Conservation (phyloP, 2,888 invertebrate species). For the Isoperla grammatica region DNA sequence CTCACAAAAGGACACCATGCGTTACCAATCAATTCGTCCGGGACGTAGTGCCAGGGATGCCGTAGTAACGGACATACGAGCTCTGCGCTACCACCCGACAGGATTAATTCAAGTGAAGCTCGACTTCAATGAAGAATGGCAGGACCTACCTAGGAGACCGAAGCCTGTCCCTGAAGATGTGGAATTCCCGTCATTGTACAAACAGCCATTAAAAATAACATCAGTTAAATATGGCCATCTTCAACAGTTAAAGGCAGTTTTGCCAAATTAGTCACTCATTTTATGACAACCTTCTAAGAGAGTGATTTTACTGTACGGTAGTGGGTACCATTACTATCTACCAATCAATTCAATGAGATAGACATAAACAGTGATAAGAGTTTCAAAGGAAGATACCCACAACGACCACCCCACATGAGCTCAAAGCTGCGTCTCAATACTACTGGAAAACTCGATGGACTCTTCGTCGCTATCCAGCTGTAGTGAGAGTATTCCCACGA, state of each 20-base stretch:
- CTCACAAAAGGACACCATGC: constrained; percentile 10
- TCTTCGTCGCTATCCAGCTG: not conserved
- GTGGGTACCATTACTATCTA: not conserved
- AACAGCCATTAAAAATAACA: constrained; percentile 11
- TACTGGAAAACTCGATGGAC: not conserved
- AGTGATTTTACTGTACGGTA: not conserved
- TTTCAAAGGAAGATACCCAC: no score
- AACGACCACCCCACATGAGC: no score
- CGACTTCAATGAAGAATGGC: not conserved
- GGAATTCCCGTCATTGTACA: not conserved
- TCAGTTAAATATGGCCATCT: constrained; percentile 29
- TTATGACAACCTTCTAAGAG: no score
- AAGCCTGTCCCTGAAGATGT: not conserved
- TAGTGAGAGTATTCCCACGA: not conserved
- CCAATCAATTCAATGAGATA: no score
- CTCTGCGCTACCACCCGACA: not conserved
- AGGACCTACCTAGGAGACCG: not conserved
- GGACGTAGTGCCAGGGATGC: constrained; percentile 31
- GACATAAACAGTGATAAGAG: no score
- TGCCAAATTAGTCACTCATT: constrained; percentile 29
- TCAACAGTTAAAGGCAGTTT: constrained; percentile 26
- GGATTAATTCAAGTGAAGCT: not conserved
- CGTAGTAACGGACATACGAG: not conserved
- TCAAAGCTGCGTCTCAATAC: not conserved
- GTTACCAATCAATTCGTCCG: constrained; percentile 31